Conservation (phyloP, 2,113 vertebrate genomes). For the Hydropotes inermis region DNA sequence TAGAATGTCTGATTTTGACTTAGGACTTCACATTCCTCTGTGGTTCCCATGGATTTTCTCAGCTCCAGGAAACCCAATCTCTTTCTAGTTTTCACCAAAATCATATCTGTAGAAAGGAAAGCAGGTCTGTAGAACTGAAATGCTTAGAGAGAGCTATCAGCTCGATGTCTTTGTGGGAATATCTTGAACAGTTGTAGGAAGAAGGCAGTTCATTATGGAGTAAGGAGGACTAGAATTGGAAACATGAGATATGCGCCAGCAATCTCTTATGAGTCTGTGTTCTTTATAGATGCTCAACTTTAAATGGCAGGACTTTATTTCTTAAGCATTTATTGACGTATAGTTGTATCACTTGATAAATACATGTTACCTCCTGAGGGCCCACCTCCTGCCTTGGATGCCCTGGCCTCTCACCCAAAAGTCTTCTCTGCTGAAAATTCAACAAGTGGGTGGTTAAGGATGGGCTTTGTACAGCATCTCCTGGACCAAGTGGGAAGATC, state of each 20-base stretch:
- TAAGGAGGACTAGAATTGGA: background rate
- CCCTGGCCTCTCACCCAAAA: background rate
- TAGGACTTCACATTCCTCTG: background rate
- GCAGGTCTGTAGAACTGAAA: background rate
- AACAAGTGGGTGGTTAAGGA: background rate
- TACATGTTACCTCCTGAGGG: background rate
- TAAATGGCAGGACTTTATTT: background rate
- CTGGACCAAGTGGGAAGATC: background rate
- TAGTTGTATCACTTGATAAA: background rate
- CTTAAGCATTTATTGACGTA: background rate
- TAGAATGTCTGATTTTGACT: background rate
- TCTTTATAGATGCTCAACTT: background rate
- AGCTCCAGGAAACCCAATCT: background rate
- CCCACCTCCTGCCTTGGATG: background rate
- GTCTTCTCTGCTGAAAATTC: background rate
- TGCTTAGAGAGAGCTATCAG: background rate
- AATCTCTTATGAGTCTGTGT: background rate
- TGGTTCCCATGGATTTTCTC: background rate
- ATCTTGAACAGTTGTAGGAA: background rate
- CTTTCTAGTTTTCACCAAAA: background rate
- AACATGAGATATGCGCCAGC: background rate
- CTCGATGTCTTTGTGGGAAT: background rate
- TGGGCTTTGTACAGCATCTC: background rate
- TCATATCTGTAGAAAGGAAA: background rate
- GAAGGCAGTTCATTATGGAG: background rate